These are phyloP conservation scores for Callipepla californica DNA, from an alignment of 2,113 vertebrate species.

Conservation along the genomic window DNA sequence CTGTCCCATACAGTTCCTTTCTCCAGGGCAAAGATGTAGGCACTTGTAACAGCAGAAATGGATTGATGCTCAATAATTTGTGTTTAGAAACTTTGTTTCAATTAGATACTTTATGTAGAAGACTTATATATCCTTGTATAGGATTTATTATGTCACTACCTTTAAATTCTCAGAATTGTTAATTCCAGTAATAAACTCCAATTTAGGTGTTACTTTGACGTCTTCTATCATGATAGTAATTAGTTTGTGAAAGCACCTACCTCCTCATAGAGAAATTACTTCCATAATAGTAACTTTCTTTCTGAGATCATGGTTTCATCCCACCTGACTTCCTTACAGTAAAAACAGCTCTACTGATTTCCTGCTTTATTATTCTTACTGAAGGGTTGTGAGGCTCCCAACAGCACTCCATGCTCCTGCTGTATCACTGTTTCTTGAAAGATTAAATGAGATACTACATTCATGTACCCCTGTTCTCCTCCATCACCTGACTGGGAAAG, in stretches of 20 bases:
- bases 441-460: not conserved
- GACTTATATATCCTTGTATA: not conserved
- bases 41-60: not conserved
- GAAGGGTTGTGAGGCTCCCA: not conserved
- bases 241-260: not conserved
- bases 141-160: not conserved
- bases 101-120: not conserved
- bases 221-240: not conserved
- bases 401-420: accelerated
- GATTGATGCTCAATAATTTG: not conserved
- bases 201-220: not conserved
- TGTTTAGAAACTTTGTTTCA: not conserved
- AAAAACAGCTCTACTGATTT: not conserved
- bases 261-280: not conserved
- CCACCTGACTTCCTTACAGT: not conserved
- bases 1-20: not conserved
- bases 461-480: accelerated
- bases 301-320: not conserved
- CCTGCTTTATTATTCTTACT: not conserved
- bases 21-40: not conserved
- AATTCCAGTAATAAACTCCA: not conserved
- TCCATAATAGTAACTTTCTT: not conserved
- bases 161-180: not conserved
- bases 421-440: not conserved
- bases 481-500: not conserved